Percentiles rank a stretch among this genome's conserved stretches.
Evolutionary conservation across 2,888 invertebrate species (phyloP).

Genomic region (Andrena marginata): DNA sequence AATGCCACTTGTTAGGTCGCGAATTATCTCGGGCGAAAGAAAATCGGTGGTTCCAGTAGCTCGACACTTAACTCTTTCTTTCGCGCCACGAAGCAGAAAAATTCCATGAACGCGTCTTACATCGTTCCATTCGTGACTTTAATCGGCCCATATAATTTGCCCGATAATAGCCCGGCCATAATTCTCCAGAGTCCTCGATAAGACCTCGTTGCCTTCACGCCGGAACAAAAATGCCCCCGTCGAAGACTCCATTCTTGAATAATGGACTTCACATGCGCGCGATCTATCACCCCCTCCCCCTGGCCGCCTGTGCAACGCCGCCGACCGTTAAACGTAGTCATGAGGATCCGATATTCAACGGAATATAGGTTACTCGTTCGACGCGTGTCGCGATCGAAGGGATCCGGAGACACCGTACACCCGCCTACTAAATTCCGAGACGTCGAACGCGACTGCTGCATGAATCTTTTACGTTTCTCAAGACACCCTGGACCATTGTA

Average conservation of each 20-base stretch:
- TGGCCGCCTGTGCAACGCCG: conserved; percentile 21
- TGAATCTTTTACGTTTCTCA: conserved; percentile 9
- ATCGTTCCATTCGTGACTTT: conserved; percentile 41
- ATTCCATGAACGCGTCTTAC: conserved; percentile 37
- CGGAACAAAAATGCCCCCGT: conserved; percentile 57
- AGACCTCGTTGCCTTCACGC: conserved; percentile 39
- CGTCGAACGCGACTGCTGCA: conserved; percentile 3
- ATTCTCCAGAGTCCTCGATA: conserved; percentile 52
- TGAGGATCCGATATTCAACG: conserved; percentile 64
- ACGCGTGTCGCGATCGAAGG: conserved; percentile 35
- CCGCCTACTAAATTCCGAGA: conserved; percentile 16
- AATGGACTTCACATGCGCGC: conserved; percentile 67
- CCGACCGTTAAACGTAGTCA: conserved; percentile 52
- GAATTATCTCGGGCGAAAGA: neutral
- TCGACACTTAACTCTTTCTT: neutral
- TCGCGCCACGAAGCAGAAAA: neutral
- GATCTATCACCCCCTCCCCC: conserved; percentile 59
- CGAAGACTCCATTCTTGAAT: conserved; percentile 62
- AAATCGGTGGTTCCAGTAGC: neutral
- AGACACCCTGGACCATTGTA: neutral
- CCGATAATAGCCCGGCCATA: conserved; percentile 46
- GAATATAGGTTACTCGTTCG: conserved; percentile 60
- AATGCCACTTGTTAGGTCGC: too few relatives aligned
- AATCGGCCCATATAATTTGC: conserved; percentile 56
- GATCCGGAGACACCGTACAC: conserved; percentile 19